These are phyloP conservation scores for Marcusenius ussheri DNA, from an alignment of 2,113 vertebrate species.

Conservation along the genomic window DNA sequence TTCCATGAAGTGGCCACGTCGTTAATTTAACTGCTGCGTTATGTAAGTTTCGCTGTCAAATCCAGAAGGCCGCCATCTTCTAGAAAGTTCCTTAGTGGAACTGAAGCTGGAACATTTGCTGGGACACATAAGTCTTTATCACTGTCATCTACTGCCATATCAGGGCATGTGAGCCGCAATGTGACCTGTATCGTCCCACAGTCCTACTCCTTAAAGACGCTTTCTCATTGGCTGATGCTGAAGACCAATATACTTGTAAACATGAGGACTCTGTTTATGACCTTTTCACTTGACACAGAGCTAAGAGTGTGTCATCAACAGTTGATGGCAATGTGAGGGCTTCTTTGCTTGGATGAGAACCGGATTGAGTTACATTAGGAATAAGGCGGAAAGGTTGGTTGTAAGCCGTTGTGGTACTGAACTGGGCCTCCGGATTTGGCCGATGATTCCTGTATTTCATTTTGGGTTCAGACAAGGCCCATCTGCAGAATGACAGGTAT, in stretches of 20 bases:
- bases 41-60: constrained; percentile 11
- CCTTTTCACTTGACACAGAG: neutral
- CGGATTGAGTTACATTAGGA: neutral
- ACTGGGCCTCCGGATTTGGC: neutral
- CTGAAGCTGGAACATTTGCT: constrained; percentile 24
- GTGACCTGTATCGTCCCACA: neutral
- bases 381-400: neutral
- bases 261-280: neutral
- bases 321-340: neutral
- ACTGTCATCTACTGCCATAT: constrained; percentile 15
- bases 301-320: neutral
- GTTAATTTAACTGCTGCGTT: constrained; percentile 16
- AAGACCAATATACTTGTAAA: neutral
- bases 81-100: neutral
- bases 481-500: neutral
- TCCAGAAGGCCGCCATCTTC: neutral
- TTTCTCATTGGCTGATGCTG: neutral
- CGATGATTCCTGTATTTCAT: neutral
- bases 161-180: neutral
- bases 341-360: neutral
- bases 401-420: neutral
- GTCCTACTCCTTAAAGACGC: neutral
- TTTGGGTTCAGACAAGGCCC: neutral
- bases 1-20: neutral
- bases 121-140: neutral